Evolutionary conservation across 92 coral and sea anemone species (phyloP).

Genomic region (Pocillopora meandrina): DNA sequence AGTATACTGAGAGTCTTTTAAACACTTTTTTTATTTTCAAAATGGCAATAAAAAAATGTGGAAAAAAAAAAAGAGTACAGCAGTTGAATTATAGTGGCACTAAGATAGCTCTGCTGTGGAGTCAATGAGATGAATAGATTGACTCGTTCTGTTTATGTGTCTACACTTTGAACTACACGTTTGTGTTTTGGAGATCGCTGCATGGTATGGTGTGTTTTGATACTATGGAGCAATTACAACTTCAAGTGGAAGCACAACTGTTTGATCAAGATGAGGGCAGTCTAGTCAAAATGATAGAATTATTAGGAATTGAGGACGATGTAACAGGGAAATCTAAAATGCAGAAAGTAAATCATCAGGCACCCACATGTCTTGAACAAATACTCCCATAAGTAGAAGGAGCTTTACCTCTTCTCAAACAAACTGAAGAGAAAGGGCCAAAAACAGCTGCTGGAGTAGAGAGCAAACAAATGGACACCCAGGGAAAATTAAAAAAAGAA

Average conservation of each 20-base stretch:
- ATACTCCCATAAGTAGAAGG: constrained; percentile 11
- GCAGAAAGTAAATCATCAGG: background rate
- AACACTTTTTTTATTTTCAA: too few relatives aligned
- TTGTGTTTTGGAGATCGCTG: constrained; percentile 15
- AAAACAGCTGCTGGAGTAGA: constrained; percentile 11
- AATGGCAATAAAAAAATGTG: too few relatives aligned
- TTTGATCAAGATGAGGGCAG: constrained; percentile 37
- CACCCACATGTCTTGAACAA: constrained; percentile 14
- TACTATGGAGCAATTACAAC: constrained; percentile 22
- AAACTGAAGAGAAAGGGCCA: background rate
- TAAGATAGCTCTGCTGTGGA: background rate
- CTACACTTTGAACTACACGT: background rate
- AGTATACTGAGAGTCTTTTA: too few relatives aligned
- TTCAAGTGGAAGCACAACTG: constrained; percentile 17
- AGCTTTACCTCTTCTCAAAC: constrained; percentile 32
- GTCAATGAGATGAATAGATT: background rate
- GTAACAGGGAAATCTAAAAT: constrained; percentile 6
- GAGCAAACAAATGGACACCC: background rate
- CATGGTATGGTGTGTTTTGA: background rate
- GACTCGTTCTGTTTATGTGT: background rate
- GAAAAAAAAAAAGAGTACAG: too few relatives aligned
- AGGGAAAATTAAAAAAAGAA: constrained; percentile 15
- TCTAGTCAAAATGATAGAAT: constrained; percentile 35
- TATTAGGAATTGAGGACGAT: constrained; percentile 18
- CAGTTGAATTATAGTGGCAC: background rate